These are phyloP conservation scores for Galeopterus variegatus DNA, from an alignment of 2,113 vertebrate genomes.

Conservation along the genomic window DNA sequence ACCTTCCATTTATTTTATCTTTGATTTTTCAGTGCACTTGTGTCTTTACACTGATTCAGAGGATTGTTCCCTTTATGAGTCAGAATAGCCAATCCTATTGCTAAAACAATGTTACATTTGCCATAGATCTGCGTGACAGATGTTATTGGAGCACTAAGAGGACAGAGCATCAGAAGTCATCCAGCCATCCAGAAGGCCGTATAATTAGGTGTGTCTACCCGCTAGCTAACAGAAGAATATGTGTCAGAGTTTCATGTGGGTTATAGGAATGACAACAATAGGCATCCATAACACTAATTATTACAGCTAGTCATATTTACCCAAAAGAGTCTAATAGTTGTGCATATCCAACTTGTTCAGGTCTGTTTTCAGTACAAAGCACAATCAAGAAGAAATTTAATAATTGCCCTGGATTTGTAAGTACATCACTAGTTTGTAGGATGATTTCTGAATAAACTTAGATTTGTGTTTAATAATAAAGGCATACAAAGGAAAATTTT, in stretches of 20 bases:
- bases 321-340: background rate
- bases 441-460: background rate
- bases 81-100: background rate
- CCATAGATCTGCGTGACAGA: background rate
- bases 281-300: background rate
- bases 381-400: background rate
- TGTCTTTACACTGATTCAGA: background rate
- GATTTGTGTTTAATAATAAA: background rate
- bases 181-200: background rate
- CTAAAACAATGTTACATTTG: background rate
- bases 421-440: background rate
- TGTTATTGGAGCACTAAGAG: background rate
- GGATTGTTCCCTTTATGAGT: background rate
- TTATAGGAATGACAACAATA: background rate
- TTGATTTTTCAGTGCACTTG: background rate
- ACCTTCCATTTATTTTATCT: background rate
- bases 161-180: background rate
- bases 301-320: background rate
- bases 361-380: background rate
- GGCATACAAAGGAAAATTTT: background rate
- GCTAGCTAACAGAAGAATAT: background rate
- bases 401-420: background rate
- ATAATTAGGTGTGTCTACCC: background rate
- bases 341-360: background rate
- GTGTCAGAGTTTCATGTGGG: background rate